These are phyloP conservation scores for Achlya flavicornis DNA, from an alignment of 2,888 invertebrate genomes.

Conservation along the genomic window DNA sequence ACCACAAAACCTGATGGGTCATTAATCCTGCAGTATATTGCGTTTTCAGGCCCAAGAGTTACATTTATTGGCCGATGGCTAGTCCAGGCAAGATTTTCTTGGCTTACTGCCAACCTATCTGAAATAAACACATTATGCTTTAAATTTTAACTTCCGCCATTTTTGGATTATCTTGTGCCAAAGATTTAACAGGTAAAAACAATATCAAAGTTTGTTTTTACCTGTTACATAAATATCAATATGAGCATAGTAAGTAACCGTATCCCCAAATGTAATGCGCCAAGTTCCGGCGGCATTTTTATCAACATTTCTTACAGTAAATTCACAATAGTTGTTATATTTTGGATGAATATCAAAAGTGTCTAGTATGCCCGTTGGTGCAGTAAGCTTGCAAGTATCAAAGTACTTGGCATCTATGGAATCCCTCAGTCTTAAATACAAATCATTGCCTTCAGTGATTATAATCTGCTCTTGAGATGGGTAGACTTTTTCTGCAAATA, in stretches of 20 bases:
- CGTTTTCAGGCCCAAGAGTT: constrained; percentile 56
- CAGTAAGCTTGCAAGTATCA: constrained; percentile 56
- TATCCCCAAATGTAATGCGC: constrained; percentile 59
- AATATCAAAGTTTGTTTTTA: not conserved
- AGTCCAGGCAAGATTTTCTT: constrained; percentile 29
- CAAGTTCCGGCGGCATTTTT: constrained; percentile 39
- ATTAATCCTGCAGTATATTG: constrained; percentile 60
- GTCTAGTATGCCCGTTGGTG: constrained; percentile 39
- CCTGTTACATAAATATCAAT: constrained; percentile 24
- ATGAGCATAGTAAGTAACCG: constrained; percentile 49
- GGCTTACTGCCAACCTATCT: constrained; percentile 17
- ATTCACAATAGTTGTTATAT: constrained; percentile 53
- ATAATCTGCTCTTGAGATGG: constrained; percentile 43
- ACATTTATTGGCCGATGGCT: constrained; percentile 44
- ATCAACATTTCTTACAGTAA: constrained; percentile 44
- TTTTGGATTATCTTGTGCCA: not conserved
- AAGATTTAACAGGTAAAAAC: constrained; percentile 1
- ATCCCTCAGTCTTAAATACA: constrained; percentile 54
- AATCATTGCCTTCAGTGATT: constrained; percentile 54
- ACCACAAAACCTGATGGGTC: constrained; percentile 40
- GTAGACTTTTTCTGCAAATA: constrained; percentile 53
- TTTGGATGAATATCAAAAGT: constrained; percentile 35
- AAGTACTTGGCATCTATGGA: constrained; percentile 33
- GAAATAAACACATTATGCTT: constrained; percentile 6
- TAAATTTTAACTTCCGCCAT: not conserved